Base-by-base conservation (phyloP, 2,797 vertebrate species). In the Novumbra hubbsi region DNA sequence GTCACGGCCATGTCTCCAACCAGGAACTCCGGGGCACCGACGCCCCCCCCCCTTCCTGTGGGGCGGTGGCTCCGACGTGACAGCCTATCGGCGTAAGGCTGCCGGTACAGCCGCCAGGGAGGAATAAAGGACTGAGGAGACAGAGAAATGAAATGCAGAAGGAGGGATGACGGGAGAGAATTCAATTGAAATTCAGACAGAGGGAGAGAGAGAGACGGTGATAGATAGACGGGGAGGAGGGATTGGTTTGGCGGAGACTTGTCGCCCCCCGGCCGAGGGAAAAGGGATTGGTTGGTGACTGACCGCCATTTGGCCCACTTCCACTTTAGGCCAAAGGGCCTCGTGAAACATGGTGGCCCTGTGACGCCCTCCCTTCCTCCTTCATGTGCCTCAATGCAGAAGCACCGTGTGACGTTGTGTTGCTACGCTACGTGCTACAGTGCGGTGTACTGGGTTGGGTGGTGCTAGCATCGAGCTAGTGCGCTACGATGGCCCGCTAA, bases 271-370 rank as follows among this genome's bases (percentile, higher is more conserved):
- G 17, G n/a, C 55, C n/a, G 27, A 28, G 63, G 24, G 12, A 17
- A 68, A 70, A 64, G 71, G 75, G 38, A 60, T 21, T 38, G 72
- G 28, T 68, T 34, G 57, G 68, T 3, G 8, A 71, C 60, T 67
- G 71, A 74, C 63, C 21, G 65, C 19, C 32, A 72, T 48, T 78
- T 78, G 21, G 67, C 7, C 65, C 71, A 80, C 85, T 83, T 86
- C 80, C 80, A 79, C 70, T 79, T 81, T 45, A 72, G 81, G 83
- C 81, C 80, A 82, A 79, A 85, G 77, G 48, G 75, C 81, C 75
- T 52, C 19, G 12, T 8, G 7, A 19, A 19, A 67, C 65, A 67
- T 16, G 9, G 16, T n/a, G 65, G 38, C 19, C 34, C 9, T 14
- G 32, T 38, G 65, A 67, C 11, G n/a, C n/a, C 12, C 16, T 15